Percentiles rank a stretch among this genome's conserved stretches.
These are phyloP conservation scores for Oryzaephilus surinamensis DNA, from an alignment of 1,140 invertebrate genomes.

Conservation along the genomic window DNA sequence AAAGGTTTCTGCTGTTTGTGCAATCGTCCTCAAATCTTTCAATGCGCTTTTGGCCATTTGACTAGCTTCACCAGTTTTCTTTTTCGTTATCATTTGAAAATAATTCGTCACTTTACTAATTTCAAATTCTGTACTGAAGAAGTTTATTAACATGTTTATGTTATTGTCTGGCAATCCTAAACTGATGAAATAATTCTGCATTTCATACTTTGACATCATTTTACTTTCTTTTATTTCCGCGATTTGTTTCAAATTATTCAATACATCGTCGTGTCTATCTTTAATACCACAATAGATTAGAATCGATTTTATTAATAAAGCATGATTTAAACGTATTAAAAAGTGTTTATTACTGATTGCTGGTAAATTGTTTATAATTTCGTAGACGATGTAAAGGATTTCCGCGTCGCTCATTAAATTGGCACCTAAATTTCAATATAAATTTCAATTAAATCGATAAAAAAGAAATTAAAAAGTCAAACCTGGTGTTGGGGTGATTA, in stretches of 20 bases:
- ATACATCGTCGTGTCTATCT: slow-evolving; percentile 22
- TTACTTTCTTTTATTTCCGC: background rate
- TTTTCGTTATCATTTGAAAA: slow-evolving; percentile 48
- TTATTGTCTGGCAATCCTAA: slow-evolving; percentile 58
- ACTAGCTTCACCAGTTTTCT: slow-evolving; percentile 52
- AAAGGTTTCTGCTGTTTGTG: slow-evolving; percentile 52
- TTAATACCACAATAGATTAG: slow-evolving; percentile 73
- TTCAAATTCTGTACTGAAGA: slow-evolving; percentile 61
- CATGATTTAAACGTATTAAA: slow-evolving; percentile 73
- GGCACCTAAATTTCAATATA: slow-evolving; percentile 37
- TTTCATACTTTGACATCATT: slow-evolving; percentile 53
- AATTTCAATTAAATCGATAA: slow-evolving; percentile 9
- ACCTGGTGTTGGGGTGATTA: slow-evolving; percentile 64
- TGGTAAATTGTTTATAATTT: slow-evolving; percentile 65
- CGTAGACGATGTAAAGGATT: slow-evolving; percentile 63
- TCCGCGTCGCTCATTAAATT: slow-evolving; percentile 77
- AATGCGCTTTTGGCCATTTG: slow-evolving; percentile 57
- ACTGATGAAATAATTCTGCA: slow-evolving; percentile 59
- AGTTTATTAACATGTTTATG: slow-evolving; percentile 54
- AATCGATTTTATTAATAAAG: slow-evolving; percentile 63
- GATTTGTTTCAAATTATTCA: slow-evolving; percentile 14
- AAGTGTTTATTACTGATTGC: slow-evolving; percentile 56
- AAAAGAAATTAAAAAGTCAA: no score
- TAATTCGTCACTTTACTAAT: slow-evolving; percentile 52
- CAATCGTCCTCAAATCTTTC: slow-evolving; percentile 61